These are phyloP conservation scores for Danio kyathit DNA, from an alignment of 2,797 vertebrate genomes.

Conservation along the genomic window DNA sequence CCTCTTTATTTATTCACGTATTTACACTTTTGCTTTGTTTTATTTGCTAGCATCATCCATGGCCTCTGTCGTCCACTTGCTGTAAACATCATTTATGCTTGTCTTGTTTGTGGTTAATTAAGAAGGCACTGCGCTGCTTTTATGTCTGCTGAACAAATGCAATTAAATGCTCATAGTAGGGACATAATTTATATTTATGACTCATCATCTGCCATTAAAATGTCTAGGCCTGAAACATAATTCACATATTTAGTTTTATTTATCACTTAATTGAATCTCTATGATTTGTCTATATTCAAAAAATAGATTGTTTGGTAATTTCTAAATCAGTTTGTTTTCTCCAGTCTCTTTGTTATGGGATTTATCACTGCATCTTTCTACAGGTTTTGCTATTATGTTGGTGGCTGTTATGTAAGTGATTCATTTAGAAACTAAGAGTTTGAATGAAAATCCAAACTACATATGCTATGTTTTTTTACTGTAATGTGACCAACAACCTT, in stretches of 20 bases:
- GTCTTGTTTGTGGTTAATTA: slow-evolving; percentile 23
- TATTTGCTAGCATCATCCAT: neutral
- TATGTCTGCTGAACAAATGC: slow-evolving; percentile 26
- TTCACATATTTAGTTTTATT: slow-evolving; percentile 13
- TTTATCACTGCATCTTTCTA: too few relatives aligned
- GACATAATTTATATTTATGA: slow-evolving; percentile 1
- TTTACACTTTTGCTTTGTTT: neutral
- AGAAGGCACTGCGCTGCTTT: neutral
- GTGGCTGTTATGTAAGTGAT: too few relatives aligned
- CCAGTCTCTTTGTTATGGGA: neutral
- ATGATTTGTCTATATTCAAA: neutral
- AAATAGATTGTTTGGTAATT: neutral
- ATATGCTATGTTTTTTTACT: too few relatives aligned
- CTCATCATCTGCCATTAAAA: slow-evolving; percentile 21
- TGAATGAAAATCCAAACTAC: too few relatives aligned
- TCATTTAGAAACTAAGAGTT: too few relatives aligned
- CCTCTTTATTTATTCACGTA: neutral
- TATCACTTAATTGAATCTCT: slow-evolving; percentile 3
- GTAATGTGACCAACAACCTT: too few relatives aligned
- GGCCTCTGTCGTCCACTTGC: neutral
- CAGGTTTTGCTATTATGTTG: too few relatives aligned
- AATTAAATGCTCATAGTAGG: slow-evolving; percentile 31
- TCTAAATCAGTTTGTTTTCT: neutral
- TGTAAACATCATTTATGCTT: slow-evolving; percentile 24
- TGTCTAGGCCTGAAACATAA: neutral